Conservation (phyloP, 2,888 invertebrate species). For the Drosophila nigricruria region DNA sequence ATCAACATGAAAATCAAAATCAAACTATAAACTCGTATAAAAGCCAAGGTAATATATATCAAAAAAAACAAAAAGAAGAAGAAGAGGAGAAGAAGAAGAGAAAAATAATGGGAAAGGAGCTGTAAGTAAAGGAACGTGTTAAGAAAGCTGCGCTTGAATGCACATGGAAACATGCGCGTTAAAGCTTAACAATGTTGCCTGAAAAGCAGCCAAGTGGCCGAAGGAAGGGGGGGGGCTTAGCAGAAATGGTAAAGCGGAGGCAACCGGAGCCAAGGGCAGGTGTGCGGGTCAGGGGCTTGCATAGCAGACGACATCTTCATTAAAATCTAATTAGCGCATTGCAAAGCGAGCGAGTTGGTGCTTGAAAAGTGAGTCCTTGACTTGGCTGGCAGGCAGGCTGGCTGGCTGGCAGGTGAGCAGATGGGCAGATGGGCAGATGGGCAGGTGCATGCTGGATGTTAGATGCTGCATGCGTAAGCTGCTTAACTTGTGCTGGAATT, state of each 20-base stretch:
- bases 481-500: slow-evolving; percentile 75
- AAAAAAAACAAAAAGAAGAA: not conserved
- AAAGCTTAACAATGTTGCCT: slow-evolving; percentile 63
- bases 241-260: not conserved
- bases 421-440: slow-evolving; percentile 5
- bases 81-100: not conserved
- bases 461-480: slow-evolving; percentile 67
- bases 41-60: slow-evolving; percentile 3
- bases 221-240: not conserved
- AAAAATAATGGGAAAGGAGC: not conserved
- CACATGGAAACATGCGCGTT: slow-evolving; percentile 66
- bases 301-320: slow-evolving; percentile 80
- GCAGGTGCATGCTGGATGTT: slow-evolving; percentile 16
- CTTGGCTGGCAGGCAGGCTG: slow-evolving; percentile 18
- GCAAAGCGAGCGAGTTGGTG: slow-evolving; percentile 37
- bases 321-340: slow-evolving; percentile 84
- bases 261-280: not conserved
- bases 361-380: slow-evolving; percentile 45
- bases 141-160: slow-evolving; percentile 55
- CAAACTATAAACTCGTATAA: slow-evolving; percentile 16
- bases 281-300: slow-evolving; percentile 16
- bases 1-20: slow-evolving; percentile 13
- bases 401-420: slow-evolving; percentile 34
- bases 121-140: slow-evolving; percentile 28
- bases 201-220: slow-evolving; percentile 10